These are phyloP conservation scores for Drosophila mayaguana DNA, from an alignment of 2,888 invertebrate genomes.

Conservation along the genomic window DNA sequence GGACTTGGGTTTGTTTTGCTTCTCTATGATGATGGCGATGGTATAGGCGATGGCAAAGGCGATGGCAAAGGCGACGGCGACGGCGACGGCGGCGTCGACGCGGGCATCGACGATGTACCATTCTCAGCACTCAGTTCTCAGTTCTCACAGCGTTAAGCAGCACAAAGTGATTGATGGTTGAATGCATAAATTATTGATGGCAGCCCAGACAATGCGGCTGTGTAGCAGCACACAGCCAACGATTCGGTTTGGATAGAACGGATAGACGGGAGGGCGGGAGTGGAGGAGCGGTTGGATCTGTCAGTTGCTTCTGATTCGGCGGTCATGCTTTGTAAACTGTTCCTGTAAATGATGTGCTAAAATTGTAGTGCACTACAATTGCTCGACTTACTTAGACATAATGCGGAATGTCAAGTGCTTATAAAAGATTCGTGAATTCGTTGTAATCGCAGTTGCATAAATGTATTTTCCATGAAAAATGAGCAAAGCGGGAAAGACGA, in stretches of 20 bases:
- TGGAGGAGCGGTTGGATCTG: not conserved
- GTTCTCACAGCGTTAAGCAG: constrained; percentile 71
- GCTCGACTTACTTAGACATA: constrained; percentile 8
- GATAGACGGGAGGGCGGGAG: not conserved
- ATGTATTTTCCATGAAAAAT: not conserved
- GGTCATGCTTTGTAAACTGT: constrained; percentile 43
- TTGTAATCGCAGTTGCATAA: constrained; percentile 8
- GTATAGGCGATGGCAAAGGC: constrained; percentile 1
- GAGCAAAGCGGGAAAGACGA: not conserved
- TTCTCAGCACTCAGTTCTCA: no score
- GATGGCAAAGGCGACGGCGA: constrained; percentile 6
- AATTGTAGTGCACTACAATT: constrained; percentile 45
- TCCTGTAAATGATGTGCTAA: constrained; percentile 65
- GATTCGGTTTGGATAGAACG: constrained; percentile 24
- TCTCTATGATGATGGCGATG: constrained; percentile 18
- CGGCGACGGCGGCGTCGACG: no score
- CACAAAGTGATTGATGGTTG: constrained; percentile 81
- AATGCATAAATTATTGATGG: constrained; percentile 80
- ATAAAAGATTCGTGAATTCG: constrained; percentile 1
- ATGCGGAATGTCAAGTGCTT: constrained; percentile 17
- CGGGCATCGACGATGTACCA: no score
- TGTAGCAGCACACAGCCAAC: constrained; percentile 13
- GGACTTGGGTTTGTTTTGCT: constrained; percentile 54
- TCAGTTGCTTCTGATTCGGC: constrained; percentile 47
- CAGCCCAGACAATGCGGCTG: constrained; percentile 67